Percentiles rank a stretch among this genome's conserved stretches.
Evolutionary conservation across 2,113 vertebrate genomes (phyloP).

Genomic region (Entomyzon cyanotis): DNA sequence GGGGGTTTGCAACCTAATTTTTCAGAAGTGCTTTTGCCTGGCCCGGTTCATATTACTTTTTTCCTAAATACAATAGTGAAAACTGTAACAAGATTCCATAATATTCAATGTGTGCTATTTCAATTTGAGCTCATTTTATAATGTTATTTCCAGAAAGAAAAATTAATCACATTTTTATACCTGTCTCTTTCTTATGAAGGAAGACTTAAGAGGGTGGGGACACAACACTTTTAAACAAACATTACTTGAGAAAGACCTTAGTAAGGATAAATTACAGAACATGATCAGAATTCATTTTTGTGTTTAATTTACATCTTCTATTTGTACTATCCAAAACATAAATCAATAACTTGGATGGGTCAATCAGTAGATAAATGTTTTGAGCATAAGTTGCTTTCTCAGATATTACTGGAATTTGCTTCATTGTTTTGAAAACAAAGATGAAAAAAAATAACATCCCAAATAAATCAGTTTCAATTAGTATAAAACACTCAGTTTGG

Average conservation of each 20-base stretch:
- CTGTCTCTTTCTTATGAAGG: background rate
- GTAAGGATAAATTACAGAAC: background rate
- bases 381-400: background rate
- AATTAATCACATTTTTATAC: background rate
- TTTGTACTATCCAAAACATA: background rate
- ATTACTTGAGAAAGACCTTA: background rate
- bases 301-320: background rate
- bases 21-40: background rate
- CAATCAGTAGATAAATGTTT: background rate
- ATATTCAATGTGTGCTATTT: background rate
- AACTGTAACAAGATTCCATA: background rate
- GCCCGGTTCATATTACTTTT: background rate
- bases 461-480: background rate
- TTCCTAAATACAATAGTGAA: background rate
- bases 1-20: background rate
- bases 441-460: background rate
- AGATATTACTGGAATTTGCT: background rate
- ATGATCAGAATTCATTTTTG: background rate
- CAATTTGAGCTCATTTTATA: background rate
- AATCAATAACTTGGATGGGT: background rate
- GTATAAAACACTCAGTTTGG: background rate
- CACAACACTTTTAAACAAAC: background rate
- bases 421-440: background rate
- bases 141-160: background rate
- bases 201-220: rapidly evolving